Conservation (phyloP, 2,888 invertebrate genomes). For the Melinaea marsaeus region DNA sequence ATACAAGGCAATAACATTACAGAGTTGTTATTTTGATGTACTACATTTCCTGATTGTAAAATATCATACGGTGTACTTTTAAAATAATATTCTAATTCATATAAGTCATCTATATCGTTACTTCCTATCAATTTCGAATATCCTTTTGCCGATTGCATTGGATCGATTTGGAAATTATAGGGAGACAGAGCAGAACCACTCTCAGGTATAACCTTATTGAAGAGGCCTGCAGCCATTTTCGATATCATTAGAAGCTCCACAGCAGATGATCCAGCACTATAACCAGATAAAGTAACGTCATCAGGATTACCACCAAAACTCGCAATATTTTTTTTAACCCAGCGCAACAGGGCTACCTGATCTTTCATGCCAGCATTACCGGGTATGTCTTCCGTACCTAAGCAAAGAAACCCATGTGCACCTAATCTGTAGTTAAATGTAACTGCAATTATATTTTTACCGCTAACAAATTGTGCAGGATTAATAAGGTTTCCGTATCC, state of each 20-base stretch:
- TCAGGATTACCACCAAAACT: slow-evolving; percentile 45
- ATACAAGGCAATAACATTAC: slow-evolving; percentile 37
- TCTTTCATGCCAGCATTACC: slow-evolving; percentile 49
- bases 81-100: slow-evolving; percentile 44
- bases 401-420: slow-evolving; percentile 39
- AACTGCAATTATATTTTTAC: slow-evolving; percentile 39
- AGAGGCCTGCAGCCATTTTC: slow-evolving; percentile 35
- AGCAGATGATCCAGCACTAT: slow-evolving; percentile 51
- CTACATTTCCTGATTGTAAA: slow-evolving; percentile 38
- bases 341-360: slow-evolving; percentile 41
- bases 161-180: slow-evolving; percentile 34
- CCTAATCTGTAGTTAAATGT: slow-evolving; percentile 41
- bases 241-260: slow-evolving; percentile 53
- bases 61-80: slow-evolving; percentile 38
- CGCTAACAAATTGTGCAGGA: slow-evolving; percentile 38
- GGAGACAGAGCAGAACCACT: slow-evolving; percentile 33
- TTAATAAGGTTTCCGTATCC: slow-evolving; percentile 45
- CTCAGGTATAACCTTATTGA: slow-evolving; percentile 33
- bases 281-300: slow-evolving; percentile 47
- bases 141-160: slow-evolving; percentile 32
- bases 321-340: slow-evolving; percentile 32
- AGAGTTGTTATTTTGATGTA: slow-evolving; percentile 27
- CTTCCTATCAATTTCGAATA: slow-evolving; percentile 35
- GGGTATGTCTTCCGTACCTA: slow-evolving; percentile 41
- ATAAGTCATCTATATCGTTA: slow-evolving; percentile 38